Evolutionary conservation across 2,113 vertebrate genomes (phyloP).

Genomic region (Scortum barcoo): DNA sequence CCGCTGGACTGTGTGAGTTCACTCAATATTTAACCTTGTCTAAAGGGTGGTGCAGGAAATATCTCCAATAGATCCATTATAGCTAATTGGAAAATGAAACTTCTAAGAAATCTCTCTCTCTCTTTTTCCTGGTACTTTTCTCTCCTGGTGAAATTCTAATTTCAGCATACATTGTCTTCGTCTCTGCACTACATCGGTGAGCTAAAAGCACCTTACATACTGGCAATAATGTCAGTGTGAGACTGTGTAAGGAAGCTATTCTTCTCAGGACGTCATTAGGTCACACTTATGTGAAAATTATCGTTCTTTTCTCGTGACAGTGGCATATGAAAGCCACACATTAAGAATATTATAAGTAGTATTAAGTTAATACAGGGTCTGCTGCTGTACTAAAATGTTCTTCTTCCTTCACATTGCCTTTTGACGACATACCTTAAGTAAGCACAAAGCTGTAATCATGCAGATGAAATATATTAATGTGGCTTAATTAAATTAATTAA

Average conservation of each 20-base stretch:
- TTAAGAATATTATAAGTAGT: neutral
- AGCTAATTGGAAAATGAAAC: neutral
- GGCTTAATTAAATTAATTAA: too few species aligned
- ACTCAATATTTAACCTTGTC: neutral
- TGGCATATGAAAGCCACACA: neutral
- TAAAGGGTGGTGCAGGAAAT: neutral
- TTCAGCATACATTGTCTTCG: too few species aligned
- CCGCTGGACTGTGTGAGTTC: neutral
- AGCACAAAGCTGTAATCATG: neutral
- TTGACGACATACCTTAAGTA: neutral
- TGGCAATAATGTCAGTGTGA: too few species aligned
- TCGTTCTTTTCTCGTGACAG: neutral
- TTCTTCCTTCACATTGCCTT: neutral
- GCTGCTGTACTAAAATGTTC: neutral
- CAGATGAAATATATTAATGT: neutral
- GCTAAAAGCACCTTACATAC: too few species aligned
- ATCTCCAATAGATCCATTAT: neutral
- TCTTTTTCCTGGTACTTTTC: too few species aligned
- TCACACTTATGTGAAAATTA: neutral
- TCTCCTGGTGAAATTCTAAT: too few species aligned
- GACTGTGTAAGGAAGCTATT: neutral
- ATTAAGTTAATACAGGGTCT: neutral
- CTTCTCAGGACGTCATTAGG: neutral
- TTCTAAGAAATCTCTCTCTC: too few species aligned
- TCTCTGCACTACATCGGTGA: too few species aligned